phyloP scores from a whole-genome alignment of 2,797 vertebrate genomes.

The Enteromius thamalakanensis region DNA sequence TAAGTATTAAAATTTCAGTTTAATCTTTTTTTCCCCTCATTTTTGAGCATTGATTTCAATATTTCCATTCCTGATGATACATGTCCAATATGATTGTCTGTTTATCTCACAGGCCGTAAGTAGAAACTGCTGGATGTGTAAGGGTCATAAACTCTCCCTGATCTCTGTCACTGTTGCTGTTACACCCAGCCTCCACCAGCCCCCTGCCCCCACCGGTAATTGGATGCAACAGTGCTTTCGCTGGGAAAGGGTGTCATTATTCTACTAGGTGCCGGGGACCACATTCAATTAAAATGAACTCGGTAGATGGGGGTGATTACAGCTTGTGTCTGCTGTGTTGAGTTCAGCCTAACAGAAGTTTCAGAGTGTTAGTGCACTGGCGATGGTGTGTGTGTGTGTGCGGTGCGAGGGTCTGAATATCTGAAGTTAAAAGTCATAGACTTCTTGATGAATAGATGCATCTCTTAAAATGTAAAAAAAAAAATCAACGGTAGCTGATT shows the following conservation, averaged over 20 bases:
- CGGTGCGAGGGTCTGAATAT: not conserved
- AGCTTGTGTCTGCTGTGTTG: not conserved
- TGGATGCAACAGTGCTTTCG: conserved; percentile 55
- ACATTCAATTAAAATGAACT: conserved; percentile 59
- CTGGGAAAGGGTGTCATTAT: conserved; percentile 50
- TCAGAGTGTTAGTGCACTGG: not conserved
- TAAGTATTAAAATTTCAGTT: conserved; percentile 23
- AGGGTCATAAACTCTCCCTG: conserved; percentile 57
- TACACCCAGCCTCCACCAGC: conserved; percentile 23
- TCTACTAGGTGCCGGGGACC: conserved; percentile 47
- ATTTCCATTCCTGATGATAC: conserved; percentile 22
- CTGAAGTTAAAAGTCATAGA: not conserved
- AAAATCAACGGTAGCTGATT: conserved; percentile 10
- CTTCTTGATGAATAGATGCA: conserved; percentile 1
- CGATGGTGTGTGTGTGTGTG: not conserved
- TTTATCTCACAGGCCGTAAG: conserved; percentile 41
- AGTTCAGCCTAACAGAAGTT: conserved; percentile 15
- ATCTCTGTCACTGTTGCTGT: conserved; percentile 21
- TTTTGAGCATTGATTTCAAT: conserved; percentile 8
- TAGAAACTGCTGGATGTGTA: conserved; percentile 42
- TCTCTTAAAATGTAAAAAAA: not conserved
- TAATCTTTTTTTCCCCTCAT: not conserved
- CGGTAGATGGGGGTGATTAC: conserved; percentile 41
- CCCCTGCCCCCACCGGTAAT: conserved; percentile 46
- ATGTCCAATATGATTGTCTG: conserved; percentile 25